Evolutionary conservation across 2,888 invertebrate genomes (phyloP), one percentile per base, ranked within the genome.

Genomic region (Laspeyria flexula): DNA sequence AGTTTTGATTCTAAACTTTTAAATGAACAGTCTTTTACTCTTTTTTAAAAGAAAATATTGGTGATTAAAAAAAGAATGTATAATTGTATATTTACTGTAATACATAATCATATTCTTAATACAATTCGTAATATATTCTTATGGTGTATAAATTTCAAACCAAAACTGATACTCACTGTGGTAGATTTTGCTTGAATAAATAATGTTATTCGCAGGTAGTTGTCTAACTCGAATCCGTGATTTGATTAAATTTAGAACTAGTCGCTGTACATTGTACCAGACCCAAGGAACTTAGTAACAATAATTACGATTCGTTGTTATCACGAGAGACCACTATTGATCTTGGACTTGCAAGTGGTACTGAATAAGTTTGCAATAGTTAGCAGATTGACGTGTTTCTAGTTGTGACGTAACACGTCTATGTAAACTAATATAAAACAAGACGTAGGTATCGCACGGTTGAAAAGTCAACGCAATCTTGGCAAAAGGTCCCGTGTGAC

Each of bases 381-480:
- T 37, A 10, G 37, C 11, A 48, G 45, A 49, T 56, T 56, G 64
- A 59, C 60, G 62, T 63, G 55, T 44, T 54, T 54, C 16, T 65
- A 45, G 54, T 51, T 55, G 52, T 66, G 55, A 61, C 50, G 57
- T 55, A 57, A 60, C 61, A 57, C 67, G 65, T 71, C 70, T 72
- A 60, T 66, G 66, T 71, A 65, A 78, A 78, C 73, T 79, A 76
- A 77, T 74, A 73, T 72, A 70, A 75, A 77, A 75, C 75, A 75
- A 78, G 75, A 74, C 71, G 70, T 74, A 79, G 71, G 77, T 79
- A 75, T 65, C 68, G 67, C 68, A 77, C 74, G 76, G 79, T 80
- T 79, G 79, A 79, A 79, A 82, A 84, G 83, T 84, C 82, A 85
- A 85, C 82, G 80, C 85, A 86, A 88, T 88, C 83, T 86, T 77